These are phyloP conservation scores for Channa striata DNA, from an alignment of 2,797 vertebrate species.

Conservation along the genomic window DNA sequence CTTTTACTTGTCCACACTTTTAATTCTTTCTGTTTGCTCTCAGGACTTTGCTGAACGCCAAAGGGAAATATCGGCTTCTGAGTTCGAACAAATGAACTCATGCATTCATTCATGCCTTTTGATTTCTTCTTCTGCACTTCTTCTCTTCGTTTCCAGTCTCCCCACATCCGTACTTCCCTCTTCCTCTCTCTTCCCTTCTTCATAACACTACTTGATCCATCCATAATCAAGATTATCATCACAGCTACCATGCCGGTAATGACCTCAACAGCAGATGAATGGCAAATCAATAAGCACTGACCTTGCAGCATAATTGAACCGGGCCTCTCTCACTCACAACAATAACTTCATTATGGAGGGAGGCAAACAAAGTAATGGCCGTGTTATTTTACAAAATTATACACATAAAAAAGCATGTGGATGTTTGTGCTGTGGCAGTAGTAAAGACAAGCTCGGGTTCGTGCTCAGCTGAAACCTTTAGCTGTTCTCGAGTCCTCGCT, in stretches of 20 bases:
- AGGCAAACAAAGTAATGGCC: conserved; percentile 64
- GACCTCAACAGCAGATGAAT: conserved; percentile 73
- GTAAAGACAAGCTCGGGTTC: conserved; percentile 19
- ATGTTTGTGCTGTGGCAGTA: conserved; percentile 23
- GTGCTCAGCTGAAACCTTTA: conserved; percentile 24
- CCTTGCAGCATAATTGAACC: conserved; percentile 67
- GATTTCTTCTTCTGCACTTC: conserved; percentile 1
- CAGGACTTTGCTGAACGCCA: conserved; percentile 40
- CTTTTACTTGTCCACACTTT: neutral
- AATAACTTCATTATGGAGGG: conserved; percentile 66
- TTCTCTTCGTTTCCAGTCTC: neutral
- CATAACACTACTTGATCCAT: conserved; percentile 41
- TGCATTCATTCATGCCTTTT: conserved; percentile 21
- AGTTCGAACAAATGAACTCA: conserved; percentile 5
- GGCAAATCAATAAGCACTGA: conserved; percentile 75
- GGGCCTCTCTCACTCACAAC: conserved; percentile 59
- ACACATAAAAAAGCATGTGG: conserved; percentile 36
- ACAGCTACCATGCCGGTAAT: conserved; percentile 50
- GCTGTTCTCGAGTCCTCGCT: conserved; percentile 24
- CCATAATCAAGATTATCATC: conserved; percentile 69
- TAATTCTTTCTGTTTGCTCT: neutral
- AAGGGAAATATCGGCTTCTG: conserved; percentile 9
- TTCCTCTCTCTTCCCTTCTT: conserved; percentile 9
- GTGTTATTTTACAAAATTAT: conserved; percentile 58
- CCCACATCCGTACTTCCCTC: conserved; percentile 12